A percentile compares a stretch with the other conserved stretches of the same genome.
These are phyloP conservation scores for Helostoma temminkii DNA, from an alignment of 2,797 vertebrate genomes.

Conservation along the genomic window DNA sequence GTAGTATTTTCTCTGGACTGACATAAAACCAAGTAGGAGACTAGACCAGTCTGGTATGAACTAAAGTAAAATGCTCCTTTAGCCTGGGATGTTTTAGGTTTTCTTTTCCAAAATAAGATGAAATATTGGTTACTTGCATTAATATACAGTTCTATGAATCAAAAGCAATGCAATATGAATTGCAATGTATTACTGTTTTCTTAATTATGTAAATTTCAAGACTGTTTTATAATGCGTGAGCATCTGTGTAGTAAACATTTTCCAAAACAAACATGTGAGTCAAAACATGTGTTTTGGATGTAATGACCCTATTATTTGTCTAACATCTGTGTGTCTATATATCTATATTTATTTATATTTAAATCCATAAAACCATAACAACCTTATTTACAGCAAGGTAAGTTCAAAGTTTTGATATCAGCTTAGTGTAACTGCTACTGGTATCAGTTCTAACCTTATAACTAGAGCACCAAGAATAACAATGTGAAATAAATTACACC, in stretches of 20 bases:
- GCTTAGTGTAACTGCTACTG: not conserved
- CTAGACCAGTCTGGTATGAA: no score
- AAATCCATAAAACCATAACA: not conserved
- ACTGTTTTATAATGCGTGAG: not conserved
- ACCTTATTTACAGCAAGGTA: not conserved
- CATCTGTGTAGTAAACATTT: no score
- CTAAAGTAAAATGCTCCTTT: no score
- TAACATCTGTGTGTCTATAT: no score
- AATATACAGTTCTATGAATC: not conserved
- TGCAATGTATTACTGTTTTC: not conserved
- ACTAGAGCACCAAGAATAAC: no score
- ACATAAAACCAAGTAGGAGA: conserved; percentile 6
- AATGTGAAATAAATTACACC: no score
- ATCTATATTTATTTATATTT: not conserved
- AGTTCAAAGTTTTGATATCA: not conserved
- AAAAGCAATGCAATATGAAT: not conserved
- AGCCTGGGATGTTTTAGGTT: not conserved
- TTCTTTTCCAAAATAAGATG: not conserved
- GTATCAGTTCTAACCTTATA: no score
- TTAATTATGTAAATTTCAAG: not conserved
- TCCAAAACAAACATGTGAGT: not conserved
- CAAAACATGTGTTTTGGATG: not conserved
- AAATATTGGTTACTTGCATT: not conserved
- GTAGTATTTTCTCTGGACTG: conserved; percentile 2
- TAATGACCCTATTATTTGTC: not conserved